A percentile compares a stretch with the other conserved stretches of the same genome.
phyloP scores from a whole-genome alignment of 2,888 invertebrate genomes.

The Zaprionus lineosus region DNA sequence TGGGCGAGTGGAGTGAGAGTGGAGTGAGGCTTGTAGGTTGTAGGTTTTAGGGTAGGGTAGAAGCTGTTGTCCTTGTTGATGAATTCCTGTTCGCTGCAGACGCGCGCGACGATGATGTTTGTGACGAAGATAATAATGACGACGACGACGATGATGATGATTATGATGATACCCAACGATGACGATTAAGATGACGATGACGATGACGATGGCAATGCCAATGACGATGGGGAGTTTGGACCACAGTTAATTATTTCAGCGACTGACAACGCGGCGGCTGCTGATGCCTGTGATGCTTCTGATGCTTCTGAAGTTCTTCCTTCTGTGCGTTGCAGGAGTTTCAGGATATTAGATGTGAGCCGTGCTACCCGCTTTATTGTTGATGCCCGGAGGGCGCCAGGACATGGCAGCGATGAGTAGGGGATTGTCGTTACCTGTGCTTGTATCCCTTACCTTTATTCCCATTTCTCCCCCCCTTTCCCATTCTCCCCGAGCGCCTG shows the following conservation, averaged over 20 bases:
- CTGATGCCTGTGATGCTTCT: conserved; percentile 21
- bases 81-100: conserved; percentile 58
- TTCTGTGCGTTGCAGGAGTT: conserved; percentile 42
- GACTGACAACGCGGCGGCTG: conserved; percentile 40
- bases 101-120: conserved; percentile 18
- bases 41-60: no score
- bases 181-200: conserved; percentile 13
- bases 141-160: conserved; percentile 18
- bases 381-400: conserved; percentile 22
- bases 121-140: conserved; percentile 14
- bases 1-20: no score
- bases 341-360: conserved; percentile 62
- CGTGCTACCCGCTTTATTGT: conserved; percentile 2
- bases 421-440: conserved; percentile 38
- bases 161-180: conserved; percentile 22
- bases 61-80: conserved; percentile 50
- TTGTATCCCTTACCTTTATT: conserved; percentile 6
- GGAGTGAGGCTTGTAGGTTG: no score
- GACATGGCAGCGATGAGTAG: neutral
- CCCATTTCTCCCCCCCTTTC: neutral
- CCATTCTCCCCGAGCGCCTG: neutral
- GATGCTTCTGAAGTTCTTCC: conserved; percentile 20
- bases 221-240: conserved; percentile 14
- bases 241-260: conserved; percentile 68
- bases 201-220: conserved; percentile 3